Evolutionary conservation across 2,797 vertebrate genomes (phyloP), one percentile per base, ranked within the genome.

Genomic region (Chaetophractus vellerosus): DNA sequence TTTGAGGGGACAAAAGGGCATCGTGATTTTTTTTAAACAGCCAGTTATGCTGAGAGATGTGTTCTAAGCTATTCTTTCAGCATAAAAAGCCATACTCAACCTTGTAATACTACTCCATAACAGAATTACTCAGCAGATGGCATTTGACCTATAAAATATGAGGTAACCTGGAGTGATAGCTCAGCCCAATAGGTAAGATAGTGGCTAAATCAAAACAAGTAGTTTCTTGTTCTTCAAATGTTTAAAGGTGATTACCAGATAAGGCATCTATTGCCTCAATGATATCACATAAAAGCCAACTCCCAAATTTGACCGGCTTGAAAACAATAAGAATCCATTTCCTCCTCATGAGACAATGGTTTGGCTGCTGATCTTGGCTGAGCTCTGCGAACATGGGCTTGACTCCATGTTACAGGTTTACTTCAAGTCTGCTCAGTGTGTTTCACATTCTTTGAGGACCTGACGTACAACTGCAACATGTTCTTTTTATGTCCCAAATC

Each of bases 391-490:
- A n/a, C n/a, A n/a, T 68, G 45, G 48, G 24, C n/a, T 72, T 66
- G 21, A 6, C 1, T 78, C 9, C 6, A 23, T 2, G 0, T 0
- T 3, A 61, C 9, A 1, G 4, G 4, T 88, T 80, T 63, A 41
- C n/a, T 57, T 85, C 6, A 72, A 33, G 23, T 79, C 21, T 38
- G 24, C 41, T 88, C 23, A 4, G 7, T 21, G 10, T 8, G 3
- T 66, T 5, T 64, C 57, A 75, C 63, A 36, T 69, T 78, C 59
- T 79, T 48, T 86, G 74, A 91, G 11, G 55, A 50, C 2, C 9
- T 9, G 2, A 71, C 89, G 28, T 19, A 71, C 10, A 48, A 16
- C 5, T 3, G 8, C 0, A 16, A n/a, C 19, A 36, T 6, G 8
- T 45, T 87, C 24, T 75, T 81, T 16, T 71, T 3, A 1, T 9